Percentiles rank a stretch among this genome's conserved stretches.
phyloP scores from a whole-genome alignment of 2,113 vertebrate species.

The Anhinga anhinga region DNA sequence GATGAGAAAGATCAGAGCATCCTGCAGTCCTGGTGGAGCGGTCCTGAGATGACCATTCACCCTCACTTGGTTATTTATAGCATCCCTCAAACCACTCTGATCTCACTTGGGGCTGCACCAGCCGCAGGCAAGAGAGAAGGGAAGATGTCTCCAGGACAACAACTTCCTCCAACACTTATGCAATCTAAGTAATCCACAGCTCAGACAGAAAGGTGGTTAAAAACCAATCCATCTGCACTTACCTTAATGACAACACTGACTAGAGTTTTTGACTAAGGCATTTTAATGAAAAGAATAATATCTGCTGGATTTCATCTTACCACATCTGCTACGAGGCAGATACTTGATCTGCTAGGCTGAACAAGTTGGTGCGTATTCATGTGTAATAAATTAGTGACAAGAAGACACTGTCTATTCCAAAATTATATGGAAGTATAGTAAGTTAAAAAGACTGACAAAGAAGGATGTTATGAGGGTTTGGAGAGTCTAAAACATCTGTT shows the following conservation, averaged over 20 bases:
- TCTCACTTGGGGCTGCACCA: not conserved
- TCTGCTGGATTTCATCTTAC: constrained; percentile 16
- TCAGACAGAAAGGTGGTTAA: not conserved
- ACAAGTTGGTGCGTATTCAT: not conserved
- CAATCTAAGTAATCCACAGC: not conserved
- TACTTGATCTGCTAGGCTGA: not conserved
- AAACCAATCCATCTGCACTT: not conserved
- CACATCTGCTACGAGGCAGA: not conserved
- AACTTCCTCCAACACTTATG: not conserved
- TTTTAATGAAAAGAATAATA: constrained; percentile 33
- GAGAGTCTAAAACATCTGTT: not conserved
- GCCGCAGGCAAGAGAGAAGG: not conserved
- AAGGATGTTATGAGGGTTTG: not conserved
- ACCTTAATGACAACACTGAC: not conserved
- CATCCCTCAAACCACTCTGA: not conserved
- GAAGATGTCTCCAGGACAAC: not conserved
- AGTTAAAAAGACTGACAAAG: not conserved
- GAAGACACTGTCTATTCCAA: not conserved
- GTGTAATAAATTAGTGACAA: constrained; percentile 28
- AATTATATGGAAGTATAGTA: not conserved
- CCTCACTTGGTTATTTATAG: not conserved
- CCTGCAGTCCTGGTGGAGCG: not conserved
- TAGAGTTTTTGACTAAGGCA: constrained; percentile 2
- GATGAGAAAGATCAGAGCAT: not conserved
- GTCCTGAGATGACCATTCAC: not conserved